These are phyloP conservation scores for Bujurquina vittata DNA, from an alignment of 2,113 vertebrate species.

Conservation along the genomic window DNA sequence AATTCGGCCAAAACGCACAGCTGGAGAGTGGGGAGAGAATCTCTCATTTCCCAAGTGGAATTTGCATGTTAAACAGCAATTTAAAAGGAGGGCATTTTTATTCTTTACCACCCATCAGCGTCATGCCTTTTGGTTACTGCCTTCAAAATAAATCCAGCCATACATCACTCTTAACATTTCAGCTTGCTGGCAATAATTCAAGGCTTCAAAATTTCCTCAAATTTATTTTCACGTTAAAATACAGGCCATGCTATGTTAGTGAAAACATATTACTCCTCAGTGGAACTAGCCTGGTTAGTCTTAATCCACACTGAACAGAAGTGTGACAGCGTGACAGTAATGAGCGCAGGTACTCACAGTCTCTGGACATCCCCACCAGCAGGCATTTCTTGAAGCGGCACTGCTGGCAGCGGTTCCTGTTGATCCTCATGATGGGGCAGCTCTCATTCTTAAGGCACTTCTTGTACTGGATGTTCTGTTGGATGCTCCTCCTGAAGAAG, in stretches of 20 bases:
- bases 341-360: conserved; percentile 84
- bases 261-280: fast-evolving
- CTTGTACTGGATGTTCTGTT: conserved; percentile 98
- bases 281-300: not conserved
- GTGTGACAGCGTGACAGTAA: not conserved
- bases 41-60: not conserved
- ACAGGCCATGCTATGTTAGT: no score
- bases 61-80: not conserved
- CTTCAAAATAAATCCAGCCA: not conserved
- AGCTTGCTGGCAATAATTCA: no score
- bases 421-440: conserved; percentile 97
- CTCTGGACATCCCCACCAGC: conserved; percentile 95
- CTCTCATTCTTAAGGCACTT: conserved; percentile 98
- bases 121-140: not conserved
- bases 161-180: not conserved
- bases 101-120: not conserved
- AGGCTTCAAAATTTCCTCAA: no score
- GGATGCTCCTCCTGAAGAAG: conserved; percentile 97
- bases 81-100: not conserved
- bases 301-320: not conserved
- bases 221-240: no score
- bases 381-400: conserved; percentile 98
- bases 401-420: conserved; percentile 96
- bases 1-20: conserved; percentile 96
- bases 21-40: conserved; percentile 65